Percentiles rank a stretch among this genome's conserved stretches.
These are phyloP conservation scores for Uromys caudimaculatus DNA, from an alignment of 2,797 vertebrate species.

Conservation along the genomic window DNA sequence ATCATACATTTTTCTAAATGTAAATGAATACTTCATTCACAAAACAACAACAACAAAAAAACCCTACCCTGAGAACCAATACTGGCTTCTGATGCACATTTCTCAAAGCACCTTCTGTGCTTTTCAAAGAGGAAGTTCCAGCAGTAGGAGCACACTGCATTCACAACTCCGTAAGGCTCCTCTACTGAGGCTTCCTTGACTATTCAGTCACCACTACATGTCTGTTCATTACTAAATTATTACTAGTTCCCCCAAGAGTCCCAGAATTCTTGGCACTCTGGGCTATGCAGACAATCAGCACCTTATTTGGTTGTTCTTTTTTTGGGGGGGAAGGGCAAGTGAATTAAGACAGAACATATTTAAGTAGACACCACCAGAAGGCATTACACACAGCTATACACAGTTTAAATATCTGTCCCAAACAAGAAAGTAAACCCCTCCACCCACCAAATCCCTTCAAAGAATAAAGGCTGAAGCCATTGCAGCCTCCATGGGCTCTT, in stretches of 20 bases:
- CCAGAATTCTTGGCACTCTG: background rate
- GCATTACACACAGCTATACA: background rate
- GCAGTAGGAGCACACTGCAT: background rate
- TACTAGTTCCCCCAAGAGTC: background rate
- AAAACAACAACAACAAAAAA: background rate
- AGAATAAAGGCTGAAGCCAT: background rate
- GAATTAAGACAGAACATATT: background rate
- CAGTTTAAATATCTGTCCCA: background rate
- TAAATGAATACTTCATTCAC: background rate
- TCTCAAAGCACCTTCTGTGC: background rate
- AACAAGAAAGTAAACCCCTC: background rate
- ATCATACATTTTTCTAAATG: background rate
- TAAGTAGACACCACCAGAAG: background rate
- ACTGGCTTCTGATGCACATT: background rate
- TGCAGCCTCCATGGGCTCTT: background rate
- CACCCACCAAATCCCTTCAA: background rate
- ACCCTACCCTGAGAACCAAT: background rate
- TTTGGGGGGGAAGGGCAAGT: background rate
- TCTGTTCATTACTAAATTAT: background rate
- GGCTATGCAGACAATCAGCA: background rate
- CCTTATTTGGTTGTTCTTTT: background rate
- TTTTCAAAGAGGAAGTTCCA: background rate
- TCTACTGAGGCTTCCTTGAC: background rate
- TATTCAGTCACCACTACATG: background rate
- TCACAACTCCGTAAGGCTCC: background rate